These are phyloP conservation scores for Cervus canadensis DNA, from an alignment of 2,113 vertebrate species.

Conservation along the genomic window DNA sequence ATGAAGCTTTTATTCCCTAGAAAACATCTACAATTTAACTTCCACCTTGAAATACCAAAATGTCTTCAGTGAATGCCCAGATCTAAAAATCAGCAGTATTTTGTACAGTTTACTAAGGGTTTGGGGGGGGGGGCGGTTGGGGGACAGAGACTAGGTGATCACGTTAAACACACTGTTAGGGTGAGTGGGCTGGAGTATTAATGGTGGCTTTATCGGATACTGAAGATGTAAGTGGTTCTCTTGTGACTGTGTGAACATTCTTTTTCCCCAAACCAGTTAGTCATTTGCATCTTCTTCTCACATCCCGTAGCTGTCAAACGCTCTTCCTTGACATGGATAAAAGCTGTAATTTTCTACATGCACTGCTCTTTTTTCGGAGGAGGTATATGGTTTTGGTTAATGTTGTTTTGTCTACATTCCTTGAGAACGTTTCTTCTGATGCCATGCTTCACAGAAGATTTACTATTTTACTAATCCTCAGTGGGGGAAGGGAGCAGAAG, in stretches of 20 bases:
- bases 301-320: conserved; percentile 29
- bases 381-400: not conserved
- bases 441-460: not conserved
- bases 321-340: conserved; percentile 26
- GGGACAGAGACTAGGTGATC: not conserved
- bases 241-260: not conserved
- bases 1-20: not conserved
- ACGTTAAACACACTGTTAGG: not conserved
- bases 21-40: not conserved
- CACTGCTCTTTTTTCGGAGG: not conserved
- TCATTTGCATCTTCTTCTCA: not conserved
- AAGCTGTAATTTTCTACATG: conserved; percentile 42
- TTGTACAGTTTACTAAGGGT: not conserved
- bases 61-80: not conserved
- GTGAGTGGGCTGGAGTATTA: not conserved
- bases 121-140: not conserved
- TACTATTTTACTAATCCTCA: not conserved
- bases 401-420: conserved; percentile 43
- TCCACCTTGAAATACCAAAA: not conserved
- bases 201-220: not conserved
- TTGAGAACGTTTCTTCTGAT: not conserved
- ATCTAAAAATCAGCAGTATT: not conserved
- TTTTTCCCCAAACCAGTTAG: not conserved
- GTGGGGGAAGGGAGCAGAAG: not conserved
- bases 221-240: not conserved